Base-by-base conservation (phyloP, 2,113 vertebrate species). In the Verasper variegatus region DNA sequence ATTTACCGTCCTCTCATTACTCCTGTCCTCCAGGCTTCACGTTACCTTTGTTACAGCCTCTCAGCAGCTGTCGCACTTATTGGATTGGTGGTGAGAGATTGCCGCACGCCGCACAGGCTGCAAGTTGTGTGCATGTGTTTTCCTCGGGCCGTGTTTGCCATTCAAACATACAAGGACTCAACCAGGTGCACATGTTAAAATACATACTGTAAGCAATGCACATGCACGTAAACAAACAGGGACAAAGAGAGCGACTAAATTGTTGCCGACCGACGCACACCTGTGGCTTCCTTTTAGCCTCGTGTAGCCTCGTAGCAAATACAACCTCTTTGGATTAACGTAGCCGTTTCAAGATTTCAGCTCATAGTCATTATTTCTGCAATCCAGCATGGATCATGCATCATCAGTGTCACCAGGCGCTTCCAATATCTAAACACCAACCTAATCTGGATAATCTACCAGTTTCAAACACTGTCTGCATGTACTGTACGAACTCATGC, bases 61-160 rank as follows among this genome's bases (percentile, higher is more conserved):
- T 71, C 20, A 61, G 74, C 83, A 76, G 86, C 84, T 87, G 89
- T 79, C 84, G 78, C 47, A 15, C 47, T 84, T 89, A 91, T 88
- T 87, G 82, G 71, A 82, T 83, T 80, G 88, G 69, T 66, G 88
- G 71, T 89, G 84, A 90, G 61, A 87, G 88, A 91, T 63, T 27
- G 67, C 17, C 15, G 68, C n/a, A 8, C 17, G 73, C 72, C 75
- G 76, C 84, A 75, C 74, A 47, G 45, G 14, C 45, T 47, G 45
- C 45, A 47, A 14, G 12, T 47, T 74, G 77, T 82, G 78, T 37
- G 62, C 13, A 58, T 59, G 76, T 82, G 78, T 58, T 67, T 45
- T 21, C 21, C 21, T 0, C 9, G 35, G 18, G 20, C 24, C 27
- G 17, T 45, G 45, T 76, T 66, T 63, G 23, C 18, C 47, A 69